A percentile compares a stretch with the other conserved stretches of the same genome.
Conservation (phyloP, 2,888 invertebrate species). For the Allophyes oxyacanthae region DNA sequence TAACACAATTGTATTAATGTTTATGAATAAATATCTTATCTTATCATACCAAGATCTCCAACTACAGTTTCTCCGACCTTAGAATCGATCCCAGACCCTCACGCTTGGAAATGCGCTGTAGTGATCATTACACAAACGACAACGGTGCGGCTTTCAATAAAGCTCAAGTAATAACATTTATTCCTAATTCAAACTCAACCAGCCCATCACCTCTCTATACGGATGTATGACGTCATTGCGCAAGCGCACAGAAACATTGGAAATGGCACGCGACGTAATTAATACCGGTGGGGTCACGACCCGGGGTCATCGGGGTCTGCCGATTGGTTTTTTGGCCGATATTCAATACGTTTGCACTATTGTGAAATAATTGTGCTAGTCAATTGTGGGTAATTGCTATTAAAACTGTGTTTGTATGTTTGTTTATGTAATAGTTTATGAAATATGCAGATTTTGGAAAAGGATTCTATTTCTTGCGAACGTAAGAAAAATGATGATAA, state of each 20-base stretch:
- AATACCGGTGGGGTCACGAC: slow-evolving; percentile 57
- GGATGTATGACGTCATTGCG: slow-evolving; percentile 55
- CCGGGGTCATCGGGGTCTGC: slow-evolving; percentile 44
- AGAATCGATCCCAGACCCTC: not conserved
- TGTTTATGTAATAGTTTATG: slow-evolving; percentile 3
- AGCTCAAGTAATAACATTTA: slow-evolving; percentile 11
- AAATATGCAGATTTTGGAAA: slow-evolving; percentile 6
- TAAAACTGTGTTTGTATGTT: slow-evolving; percentile 27
- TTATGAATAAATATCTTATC: too few species aligned
- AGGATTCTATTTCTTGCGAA: too few species aligned
- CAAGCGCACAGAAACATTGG: slow-evolving; percentile 58
- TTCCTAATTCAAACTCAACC: slow-evolving; percentile 30
- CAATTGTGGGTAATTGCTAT: slow-evolving; percentile 32
- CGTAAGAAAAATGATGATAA: too few species aligned
- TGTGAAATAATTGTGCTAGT: slow-evolving; percentile 38
- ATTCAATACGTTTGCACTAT: slow-evolving; percentile 38
- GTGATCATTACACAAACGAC: not conserved
- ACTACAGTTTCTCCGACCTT: not conserved
- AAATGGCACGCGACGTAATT: slow-evolving; percentile 63
- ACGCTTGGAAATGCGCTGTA: too few species aligned
- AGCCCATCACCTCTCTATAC: slow-evolving; percentile 45
- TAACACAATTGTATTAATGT: too few species aligned
- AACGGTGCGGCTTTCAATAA: slow-evolving; percentile 18
- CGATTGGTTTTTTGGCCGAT: slow-evolving; percentile 53
- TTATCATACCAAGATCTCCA: too few species aligned